phyloP scores from a whole-genome alignment of 2,888 invertebrate genomes.

The Diarsia mendica region DNA sequence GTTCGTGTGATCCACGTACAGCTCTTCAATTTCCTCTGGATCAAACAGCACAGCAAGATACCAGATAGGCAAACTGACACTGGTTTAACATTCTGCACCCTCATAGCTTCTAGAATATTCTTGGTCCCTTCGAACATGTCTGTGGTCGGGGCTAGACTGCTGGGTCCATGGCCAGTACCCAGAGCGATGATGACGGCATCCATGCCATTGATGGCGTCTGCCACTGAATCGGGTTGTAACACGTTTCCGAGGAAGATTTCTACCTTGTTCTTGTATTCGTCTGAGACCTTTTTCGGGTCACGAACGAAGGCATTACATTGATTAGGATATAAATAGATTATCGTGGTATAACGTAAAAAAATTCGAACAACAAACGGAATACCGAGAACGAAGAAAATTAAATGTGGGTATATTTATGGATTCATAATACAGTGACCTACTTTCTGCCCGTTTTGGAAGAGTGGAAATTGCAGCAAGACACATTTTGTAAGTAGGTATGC shows the following conservation, averaged over 20 bases:
- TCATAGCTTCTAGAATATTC: slow-evolving; percentile 95
- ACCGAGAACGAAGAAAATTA: too few relatives aligned
- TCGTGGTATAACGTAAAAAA: too few relatives aligned
- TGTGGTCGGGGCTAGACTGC: slow-evolving; percentile 94
- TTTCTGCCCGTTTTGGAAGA: too few relatives aligned
- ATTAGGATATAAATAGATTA: too few relatives aligned
- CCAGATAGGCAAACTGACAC: slow-evolving; percentile 95
- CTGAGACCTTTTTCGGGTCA: slow-evolving; percentile 93
- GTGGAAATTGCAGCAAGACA: too few relatives aligned
- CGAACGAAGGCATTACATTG: slow-evolving; percentile 95
- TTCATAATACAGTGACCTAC: too few relatives aligned
- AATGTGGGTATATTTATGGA: too few relatives aligned
- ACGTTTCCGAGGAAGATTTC: slow-evolving; percentile 82
- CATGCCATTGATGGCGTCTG: slow-evolving; percentile 92
- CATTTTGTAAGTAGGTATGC: too few relatives aligned
- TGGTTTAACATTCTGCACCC: slow-evolving; percentile 91
- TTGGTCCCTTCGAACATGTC: slow-evolving; percentile 94
- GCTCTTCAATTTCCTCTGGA: slow-evolving; percentile 93
- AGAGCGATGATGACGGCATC: slow-evolving; percentile 94
- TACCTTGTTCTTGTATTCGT: slow-evolving; percentile 91
- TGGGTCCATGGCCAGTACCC: slow-evolving; percentile 91
- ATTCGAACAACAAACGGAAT: too few relatives aligned
- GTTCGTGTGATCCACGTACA: slow-evolving; percentile 93
- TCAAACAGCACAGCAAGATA: slow-evolving; percentile 94
- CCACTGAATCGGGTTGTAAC: slow-evolving; percentile 80